Evolutionary conservation across 2,113 vertebrate genomes (phyloP).

Genomic region (Prolemur simus): DNA sequence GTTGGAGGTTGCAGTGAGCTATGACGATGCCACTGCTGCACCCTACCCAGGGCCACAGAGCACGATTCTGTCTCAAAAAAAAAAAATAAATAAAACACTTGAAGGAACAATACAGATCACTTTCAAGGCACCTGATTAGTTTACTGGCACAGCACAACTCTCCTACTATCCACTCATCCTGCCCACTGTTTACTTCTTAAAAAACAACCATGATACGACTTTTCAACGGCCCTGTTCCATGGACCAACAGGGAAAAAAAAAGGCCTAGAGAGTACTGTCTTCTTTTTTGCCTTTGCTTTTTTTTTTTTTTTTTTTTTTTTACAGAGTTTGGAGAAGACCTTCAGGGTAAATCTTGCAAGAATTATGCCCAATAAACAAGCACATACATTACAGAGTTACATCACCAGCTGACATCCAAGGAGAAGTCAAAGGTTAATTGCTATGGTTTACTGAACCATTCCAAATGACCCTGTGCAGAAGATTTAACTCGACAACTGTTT

Average conservation of each 20-base stretch:
- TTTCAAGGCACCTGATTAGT: neutral
- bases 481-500: conserved; percentile 80
- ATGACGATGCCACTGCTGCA: too few species aligned
- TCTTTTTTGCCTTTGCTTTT: neutral
- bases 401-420: conserved; percentile 60
- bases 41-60: too few species aligned
- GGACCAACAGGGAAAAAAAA: neutral
- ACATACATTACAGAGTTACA: neutral
- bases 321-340: conserved; percentile 9
- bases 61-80: too few species aligned
- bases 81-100: neutral
- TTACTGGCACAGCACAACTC: neutral
- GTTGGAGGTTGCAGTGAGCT: too few species aligned
- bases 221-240: neutral
- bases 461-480: conserved; percentile 77
- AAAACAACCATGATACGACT: neutral
- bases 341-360: neutral
- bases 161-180: neutral
- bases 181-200: neutral
- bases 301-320: neutral
- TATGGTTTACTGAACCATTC: conserved; percentile 77
- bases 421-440: conserved; percentile 83
- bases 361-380: conserved; percentile 56
- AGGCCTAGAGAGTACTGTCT: neutral
- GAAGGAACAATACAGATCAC: neutral